phyloP scores from a whole-genome alignment of 1,140 invertebrate species.

The Halotydeus destructor region DNA sequence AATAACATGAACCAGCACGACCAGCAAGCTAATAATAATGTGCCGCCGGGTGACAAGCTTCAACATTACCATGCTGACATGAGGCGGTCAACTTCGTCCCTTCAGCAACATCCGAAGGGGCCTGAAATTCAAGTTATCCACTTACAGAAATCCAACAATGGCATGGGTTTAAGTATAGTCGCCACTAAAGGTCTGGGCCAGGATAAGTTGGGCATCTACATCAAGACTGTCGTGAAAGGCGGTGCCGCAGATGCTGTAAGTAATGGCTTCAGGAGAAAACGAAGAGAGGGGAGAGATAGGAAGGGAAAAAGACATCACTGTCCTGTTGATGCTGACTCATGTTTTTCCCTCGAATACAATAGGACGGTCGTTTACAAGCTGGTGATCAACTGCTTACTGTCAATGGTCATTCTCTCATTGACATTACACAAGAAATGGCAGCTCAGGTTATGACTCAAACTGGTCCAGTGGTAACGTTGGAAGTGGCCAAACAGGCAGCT shows the following conservation, averaged over 20 bases:
- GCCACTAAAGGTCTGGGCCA: conserved; percentile 81
- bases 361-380: conserved; percentile 75
- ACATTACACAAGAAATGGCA: conserved; percentile 90
- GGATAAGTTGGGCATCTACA: conserved; percentile 80
- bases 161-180: conserved; percentile 81
- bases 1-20: no score
- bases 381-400: conserved; percentile 94
- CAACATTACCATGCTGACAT: no score
- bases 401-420: conserved; percentile 84
- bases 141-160: conserved; percentile 68
- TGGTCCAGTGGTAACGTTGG: conserved; percentile 71
- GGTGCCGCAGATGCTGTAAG: conserved; percentile 76
- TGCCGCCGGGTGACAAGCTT: no score
- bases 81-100: no score
- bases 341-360: no score
- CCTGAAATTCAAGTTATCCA: conserved; percentile 63
- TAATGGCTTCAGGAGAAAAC: neutral
- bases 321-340: no score
- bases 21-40: no score
- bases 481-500: conserved; percentile 91
- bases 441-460: conserved; percentile 87
- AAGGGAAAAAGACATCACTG: no score
- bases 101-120: conserved; percentile 20
- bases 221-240: conserved; percentile 87
- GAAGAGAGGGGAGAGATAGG: no score